A percentile compares a stretch with the other conserved stretches of the same genome.
These are phyloP conservation scores for Latrodectus elegans DNA, from an alignment of 2,888 invertebrate species.

Conservation along the genomic window DNA sequence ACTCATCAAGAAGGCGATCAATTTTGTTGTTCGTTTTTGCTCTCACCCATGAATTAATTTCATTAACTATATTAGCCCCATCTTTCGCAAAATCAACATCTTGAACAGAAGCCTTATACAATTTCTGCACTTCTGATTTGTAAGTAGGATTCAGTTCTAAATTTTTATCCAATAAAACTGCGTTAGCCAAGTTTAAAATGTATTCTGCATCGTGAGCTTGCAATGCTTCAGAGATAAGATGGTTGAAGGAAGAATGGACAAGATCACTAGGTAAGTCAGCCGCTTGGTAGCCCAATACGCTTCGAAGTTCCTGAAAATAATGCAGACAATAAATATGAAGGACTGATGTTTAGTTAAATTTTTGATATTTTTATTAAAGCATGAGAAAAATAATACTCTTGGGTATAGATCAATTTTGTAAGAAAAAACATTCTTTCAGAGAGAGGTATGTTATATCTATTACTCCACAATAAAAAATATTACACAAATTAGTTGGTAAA, in stretches of 20 bases:
- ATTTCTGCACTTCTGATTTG: slow-evolving; percentile 19
- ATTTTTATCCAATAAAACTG: slow-evolving; percentile 80
- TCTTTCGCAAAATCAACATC: slow-evolving; percentile 57
- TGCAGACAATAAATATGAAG: too few species aligned
- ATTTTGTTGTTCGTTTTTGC: slow-evolving; percentile 69
- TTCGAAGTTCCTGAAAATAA: slow-evolving; percentile 16
- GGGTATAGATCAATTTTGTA: too few species aligned
- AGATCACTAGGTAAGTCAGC: neutral
- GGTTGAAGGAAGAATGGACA: neutral
- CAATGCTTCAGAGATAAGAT: neutral
- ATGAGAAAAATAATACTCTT: too few species aligned
- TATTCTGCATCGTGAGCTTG: slow-evolving; percentile 13
- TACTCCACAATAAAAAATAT: too few species aligned
- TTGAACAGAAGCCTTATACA: slow-evolving; percentile 48
- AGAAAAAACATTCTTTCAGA: too few species aligned
- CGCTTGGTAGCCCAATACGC: slow-evolving; percentile 1
- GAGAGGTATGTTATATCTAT: too few species aligned
- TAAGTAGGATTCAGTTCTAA: slow-evolving; percentile 26
- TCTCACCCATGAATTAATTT: slow-evolving; percentile 65
- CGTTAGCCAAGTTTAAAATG: slow-evolving; percentile 80
- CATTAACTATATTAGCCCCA: slow-evolving; percentile 1
- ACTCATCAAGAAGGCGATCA: slow-evolving; percentile 40
- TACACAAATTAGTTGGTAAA: too few species aligned
- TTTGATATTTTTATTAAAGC: too few species aligned
- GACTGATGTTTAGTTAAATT: too few species aligned